Base-by-base conservation (phyloP, 2,113 vertebrate species). In the Melanocharis versteri region DNA sequence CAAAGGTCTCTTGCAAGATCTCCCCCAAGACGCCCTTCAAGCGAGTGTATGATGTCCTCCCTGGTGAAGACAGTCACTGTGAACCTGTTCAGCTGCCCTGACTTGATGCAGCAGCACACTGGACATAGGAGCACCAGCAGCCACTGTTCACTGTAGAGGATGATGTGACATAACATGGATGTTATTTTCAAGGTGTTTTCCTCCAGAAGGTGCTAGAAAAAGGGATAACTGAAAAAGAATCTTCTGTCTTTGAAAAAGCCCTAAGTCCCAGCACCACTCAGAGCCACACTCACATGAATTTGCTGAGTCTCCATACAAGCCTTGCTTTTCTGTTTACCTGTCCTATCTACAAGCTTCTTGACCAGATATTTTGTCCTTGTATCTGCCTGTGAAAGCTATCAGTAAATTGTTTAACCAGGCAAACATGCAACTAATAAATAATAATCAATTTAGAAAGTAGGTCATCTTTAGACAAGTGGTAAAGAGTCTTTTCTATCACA, bases 341-440 rank as follows among this genome's bases (percentile, higher is more conserved):
- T 44, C 16, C 16, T 45, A 24, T 69, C 61, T 30, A 11, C 27
- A 86, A 78, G 8, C 4, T 76, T 48, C 44, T 64, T 61, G 51
- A n/a, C 4, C 28, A 78, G 24, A 16, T 51, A 45, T 89, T 92
- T 86, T 39, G 24, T 48, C 31, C 31, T 68, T 73, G 7, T 24
- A 56, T n/a, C 28, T 75, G 10, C 40, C 31, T 71, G n/a, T 8
- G 61, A 84, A 87, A 78, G 28, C 18, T 37, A 37, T 27, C 16
- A 71, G 13, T 62, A 62, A 51, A 44, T 68, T 75, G 18, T 73
- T 86, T 64, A 90, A 60, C 30, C 33, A 77, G 44, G 31, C 6
- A 87, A 93, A 71, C 2, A 42, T 28, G 15, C 14, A 75, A 71
- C 64, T 83, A 75, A 82, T 88, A 83, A 93, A 87, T 69, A 90